Evolutionary conservation across 2,888 invertebrate species (phyloP).

Genomic region (Dynastes grantii): DNA sequence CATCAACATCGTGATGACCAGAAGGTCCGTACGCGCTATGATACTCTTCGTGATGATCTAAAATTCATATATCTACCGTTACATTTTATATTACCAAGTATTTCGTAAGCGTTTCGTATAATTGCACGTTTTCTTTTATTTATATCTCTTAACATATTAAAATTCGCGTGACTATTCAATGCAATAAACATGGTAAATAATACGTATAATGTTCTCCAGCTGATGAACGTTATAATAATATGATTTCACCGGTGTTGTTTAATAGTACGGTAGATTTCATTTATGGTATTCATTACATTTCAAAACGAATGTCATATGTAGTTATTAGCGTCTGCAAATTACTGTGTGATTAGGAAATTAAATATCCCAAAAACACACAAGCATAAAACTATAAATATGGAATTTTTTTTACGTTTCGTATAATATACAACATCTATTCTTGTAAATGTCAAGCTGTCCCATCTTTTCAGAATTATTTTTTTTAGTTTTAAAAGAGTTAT

Average conservation of each 20-base stretch:
- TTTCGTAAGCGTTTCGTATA: too few species aligned
- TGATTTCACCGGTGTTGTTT: constrained; percentile 29
- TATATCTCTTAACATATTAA: too few species aligned
- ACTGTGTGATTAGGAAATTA: background rate
- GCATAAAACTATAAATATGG: background rate
- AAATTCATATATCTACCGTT: background rate
- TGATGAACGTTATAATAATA: constrained; percentile 16
- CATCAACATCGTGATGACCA: constrained; percentile 40
- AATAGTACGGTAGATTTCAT: background rate
- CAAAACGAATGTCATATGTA: background rate
- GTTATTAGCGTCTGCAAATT: background rate
- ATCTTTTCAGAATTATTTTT: too few species aligned
- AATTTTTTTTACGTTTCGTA: background rate
- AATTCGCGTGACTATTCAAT: background rate
- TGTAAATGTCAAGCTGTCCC: too few species aligned
- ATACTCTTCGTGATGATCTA: constrained; percentile 48
- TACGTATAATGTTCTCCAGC: background rate
- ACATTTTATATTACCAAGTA: background rate
- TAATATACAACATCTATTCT: too few species aligned
- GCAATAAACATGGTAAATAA: constrained; percentile 9
- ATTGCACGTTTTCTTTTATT: too few species aligned
- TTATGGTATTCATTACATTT: constrained; percentile 7
- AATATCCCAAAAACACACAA: background rate
- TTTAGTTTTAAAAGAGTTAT: too few species aligned
- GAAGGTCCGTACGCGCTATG: constrained; percentile 57